Conservation (phyloP, 2,113 vertebrate genomes). For the Sclerurus mexicanus region DNA sequence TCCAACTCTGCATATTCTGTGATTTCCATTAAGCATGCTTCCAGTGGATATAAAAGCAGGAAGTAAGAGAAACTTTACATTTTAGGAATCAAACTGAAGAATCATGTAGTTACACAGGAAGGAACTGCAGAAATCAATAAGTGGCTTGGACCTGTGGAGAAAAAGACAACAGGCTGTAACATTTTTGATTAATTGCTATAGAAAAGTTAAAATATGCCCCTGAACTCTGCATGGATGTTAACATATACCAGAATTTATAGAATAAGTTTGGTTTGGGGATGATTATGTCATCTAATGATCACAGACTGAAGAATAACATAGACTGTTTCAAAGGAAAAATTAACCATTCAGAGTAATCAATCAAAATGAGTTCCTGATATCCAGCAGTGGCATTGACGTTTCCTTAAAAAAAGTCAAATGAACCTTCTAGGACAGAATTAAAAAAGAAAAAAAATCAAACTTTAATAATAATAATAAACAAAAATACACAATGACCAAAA, state of each 20-base stretch:
- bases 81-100: background rate
- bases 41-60: background rate
- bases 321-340: background rate
- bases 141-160: background rate
- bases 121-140: background rate
- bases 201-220: background rate
- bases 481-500: background rate
- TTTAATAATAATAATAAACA: too few species aligned
- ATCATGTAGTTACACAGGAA: background rate
- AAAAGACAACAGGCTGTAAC: background rate
- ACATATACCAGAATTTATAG: background rate
- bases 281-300: background rate
- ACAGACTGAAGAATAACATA: background rate
- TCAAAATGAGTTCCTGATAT: background rate
- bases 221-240: background rate
- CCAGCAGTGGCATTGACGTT: background rate
- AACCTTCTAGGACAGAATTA: background rate
- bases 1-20: background rate
- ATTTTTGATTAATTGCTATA: background rate
- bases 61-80: background rate
- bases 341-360: background rate
- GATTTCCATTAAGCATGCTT: background rate
- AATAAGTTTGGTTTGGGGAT: background rate
- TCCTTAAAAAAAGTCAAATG: background rate
- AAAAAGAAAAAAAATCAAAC: background rate